phyloP scores from a whole-genome alignment of 2,888 invertebrate genomes.

The Monoplex corrugatus region DNA sequence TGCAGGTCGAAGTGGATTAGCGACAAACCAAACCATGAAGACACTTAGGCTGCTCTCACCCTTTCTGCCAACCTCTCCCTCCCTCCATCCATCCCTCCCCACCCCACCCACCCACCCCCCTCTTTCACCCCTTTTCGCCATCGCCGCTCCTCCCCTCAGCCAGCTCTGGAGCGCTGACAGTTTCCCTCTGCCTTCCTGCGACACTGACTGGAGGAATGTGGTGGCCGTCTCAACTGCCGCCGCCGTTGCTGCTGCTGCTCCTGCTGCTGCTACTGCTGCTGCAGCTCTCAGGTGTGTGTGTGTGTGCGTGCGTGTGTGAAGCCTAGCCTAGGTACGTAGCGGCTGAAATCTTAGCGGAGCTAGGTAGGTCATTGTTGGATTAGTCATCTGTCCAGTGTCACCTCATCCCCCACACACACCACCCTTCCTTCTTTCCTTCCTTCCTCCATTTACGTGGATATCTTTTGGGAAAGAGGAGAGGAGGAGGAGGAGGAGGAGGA shows the following conservation, averaged over 20 bases:
- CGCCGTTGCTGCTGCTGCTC: background rate
- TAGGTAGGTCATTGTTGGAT: background rate
- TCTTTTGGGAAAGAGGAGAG: background rate
- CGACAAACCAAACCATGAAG: background rate
- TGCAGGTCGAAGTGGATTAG: background rate
- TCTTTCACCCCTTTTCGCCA: background rate
- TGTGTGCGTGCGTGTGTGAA: background rate
- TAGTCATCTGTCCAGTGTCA: background rate
- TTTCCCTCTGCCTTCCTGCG: too few relatives aligned
- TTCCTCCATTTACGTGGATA: too few relatives aligned
- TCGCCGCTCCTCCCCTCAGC: background rate
- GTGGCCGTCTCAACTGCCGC: background rate
- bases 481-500: background rate
- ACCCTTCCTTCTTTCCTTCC: too few relatives aligned
- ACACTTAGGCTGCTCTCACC: background rate
- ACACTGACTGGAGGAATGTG: background rate
- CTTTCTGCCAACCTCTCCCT: background rate
- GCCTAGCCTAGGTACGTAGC: background rate
- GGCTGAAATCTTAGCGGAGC: background rate
- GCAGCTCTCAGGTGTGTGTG: background rate
- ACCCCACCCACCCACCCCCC: background rate
- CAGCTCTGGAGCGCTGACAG: too few relatives aligned
- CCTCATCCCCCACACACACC: background rate
- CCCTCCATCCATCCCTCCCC: background rate
- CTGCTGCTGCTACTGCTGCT: background rate